Conservation (phyloP, 2,113 vertebrate genomes). For the Tragulus kanchil region DNA sequence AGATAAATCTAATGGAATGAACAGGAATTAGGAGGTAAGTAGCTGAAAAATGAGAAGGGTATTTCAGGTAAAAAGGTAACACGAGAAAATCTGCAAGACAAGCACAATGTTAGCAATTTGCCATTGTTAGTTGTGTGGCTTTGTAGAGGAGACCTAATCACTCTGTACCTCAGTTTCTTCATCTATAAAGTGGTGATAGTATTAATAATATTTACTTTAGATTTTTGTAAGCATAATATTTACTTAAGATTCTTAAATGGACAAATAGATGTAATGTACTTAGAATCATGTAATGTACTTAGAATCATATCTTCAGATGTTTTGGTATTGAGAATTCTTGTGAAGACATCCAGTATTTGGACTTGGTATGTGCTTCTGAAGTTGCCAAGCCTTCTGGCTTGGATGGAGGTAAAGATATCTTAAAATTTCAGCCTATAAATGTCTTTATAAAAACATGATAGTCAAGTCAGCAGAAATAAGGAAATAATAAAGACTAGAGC, state of each 20-base stretch:
- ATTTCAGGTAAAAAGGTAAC: background rate
- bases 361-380: background rate
- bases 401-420: background rate
- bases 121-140: background rate
- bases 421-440: background rate
- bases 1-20: background rate
- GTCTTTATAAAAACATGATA: conserved; percentile 4
- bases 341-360: background rate
- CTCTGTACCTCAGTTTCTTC: background rate
- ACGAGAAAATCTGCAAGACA: background rate
- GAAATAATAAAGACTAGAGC: background rate
- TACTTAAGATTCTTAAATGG: conserved; percentile 17
- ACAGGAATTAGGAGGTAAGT: background rate
- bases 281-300: background rate
- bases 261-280: background rate
- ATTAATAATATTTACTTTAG: conserved; percentile 7
- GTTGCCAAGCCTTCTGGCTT: background rate
- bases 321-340: background rate
- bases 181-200: background rate
- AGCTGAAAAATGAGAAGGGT: background rate
- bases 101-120: background rate
- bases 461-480: background rate
- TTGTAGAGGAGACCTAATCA: background rate
- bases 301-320: background rate
- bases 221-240: background rate